Base-by-base conservation (phyloP, 2,888 invertebrate species). In the Trachelus stipa region DNA sequence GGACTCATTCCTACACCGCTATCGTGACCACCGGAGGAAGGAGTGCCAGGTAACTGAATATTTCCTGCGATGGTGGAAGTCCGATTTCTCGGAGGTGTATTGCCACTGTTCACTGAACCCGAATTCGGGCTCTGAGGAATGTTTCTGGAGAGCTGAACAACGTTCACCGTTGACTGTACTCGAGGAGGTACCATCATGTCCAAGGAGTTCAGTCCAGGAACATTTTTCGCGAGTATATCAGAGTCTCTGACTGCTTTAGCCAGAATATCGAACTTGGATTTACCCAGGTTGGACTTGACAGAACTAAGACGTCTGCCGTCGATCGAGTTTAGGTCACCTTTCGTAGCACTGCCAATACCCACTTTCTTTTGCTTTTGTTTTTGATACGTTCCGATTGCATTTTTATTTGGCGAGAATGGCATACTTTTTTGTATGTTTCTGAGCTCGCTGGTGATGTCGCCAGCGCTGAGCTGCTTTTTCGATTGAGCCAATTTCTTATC, bases 121-220 rank as follows among this genome's bases (percentile, higher is more conserved):
- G 89, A 87, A 76, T 87, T 90, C 11, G 91, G 90, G 76, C 90
- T 91, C 77, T 91, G 91, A 15, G 90, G 88, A 79, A 91, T 88
- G 82, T 89, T 91, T 74, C 91, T 87, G 0, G 92, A 91, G 11
- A 94, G 92, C 87, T 94, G 94, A 0, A 94, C 94, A 1, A 94
- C 93, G 87, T 94, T 93, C 1, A 94, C 93, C 11, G 93, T 91
- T 11, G 86, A 92, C 89, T 85, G 92, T 80, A 91, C 88, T 23
- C 91, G 86, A 12, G 91, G 89, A 1, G 95, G 95, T 69, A 93
- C 92, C 80, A 95, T 93, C 92, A 94, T 94, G 80, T 94, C 94
- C 73, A 93, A 90, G 74, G 93, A 93, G 80, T 93, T 93, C 81
- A 95, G 89, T 15, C 94, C 94, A 37, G 94, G 94, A 3, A 94